phyloP scores from a whole-genome alignment of 2,797 vertebrate genomes.

The Pangasius mekongensis region DNA sequence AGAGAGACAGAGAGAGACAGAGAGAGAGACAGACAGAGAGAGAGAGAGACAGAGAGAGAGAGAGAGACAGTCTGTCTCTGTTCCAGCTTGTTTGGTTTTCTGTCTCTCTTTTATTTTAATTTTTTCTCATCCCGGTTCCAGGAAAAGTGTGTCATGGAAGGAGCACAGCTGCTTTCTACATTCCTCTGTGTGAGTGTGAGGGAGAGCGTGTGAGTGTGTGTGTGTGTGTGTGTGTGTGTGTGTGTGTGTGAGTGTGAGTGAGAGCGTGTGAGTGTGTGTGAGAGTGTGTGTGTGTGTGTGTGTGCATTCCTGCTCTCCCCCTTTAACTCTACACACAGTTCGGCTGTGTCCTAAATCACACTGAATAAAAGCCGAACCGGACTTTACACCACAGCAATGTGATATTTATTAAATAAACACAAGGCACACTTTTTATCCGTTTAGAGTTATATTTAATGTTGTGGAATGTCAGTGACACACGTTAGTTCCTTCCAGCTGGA shows the following conservation, averaged over 20 bases:
- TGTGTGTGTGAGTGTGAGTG: slow-evolving; percentile 32
- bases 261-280: slow-evolving; percentile 8
- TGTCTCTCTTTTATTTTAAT: background rate
- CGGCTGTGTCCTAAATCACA: background rate
- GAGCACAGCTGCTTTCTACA: slow-evolving; percentile 38
- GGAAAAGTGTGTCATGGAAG: slow-evolving; percentile 43
- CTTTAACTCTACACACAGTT: slow-evolving; percentile 4
- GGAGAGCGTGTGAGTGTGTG: no score
- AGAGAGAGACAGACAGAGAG: background rate
- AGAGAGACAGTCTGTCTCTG: slow-evolving; percentile 4
- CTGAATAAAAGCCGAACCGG: background rate
- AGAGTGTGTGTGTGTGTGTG: slow-evolving; percentile 15
- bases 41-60: background rate
- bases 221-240: no score
- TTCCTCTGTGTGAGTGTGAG: no score
- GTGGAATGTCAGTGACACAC: background rate
- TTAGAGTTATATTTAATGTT: background rate
- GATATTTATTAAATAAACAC: background rate
- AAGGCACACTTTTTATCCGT: background rate
- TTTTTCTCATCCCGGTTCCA: slow-evolving; percentile 48
- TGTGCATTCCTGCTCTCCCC: background rate
- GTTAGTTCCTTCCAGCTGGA: background rate
- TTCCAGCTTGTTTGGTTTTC: slow-evolving; percentile 33
- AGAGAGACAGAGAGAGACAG: background rate
- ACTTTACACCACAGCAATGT: background rate